Conservation (phyloP, 2,888 invertebrate species). For the Latheticus oryzae region DNA sequence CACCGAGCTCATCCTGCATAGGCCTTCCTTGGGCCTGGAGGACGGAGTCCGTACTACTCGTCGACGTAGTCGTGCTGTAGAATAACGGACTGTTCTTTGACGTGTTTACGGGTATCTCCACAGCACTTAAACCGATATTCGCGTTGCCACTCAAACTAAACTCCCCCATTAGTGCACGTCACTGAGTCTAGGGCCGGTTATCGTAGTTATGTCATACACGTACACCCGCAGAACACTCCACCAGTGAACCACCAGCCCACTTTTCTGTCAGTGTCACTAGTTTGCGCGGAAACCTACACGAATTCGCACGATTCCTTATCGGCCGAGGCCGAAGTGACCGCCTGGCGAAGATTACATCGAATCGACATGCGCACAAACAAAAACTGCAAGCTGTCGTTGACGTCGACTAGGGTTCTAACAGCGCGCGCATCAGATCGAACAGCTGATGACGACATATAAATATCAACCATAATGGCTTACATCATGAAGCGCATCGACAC, state of each 20-base stretch:
- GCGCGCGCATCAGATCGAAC: constrained; percentile 59
- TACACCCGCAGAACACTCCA: constrained; percentile 60
- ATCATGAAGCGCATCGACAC: constrained; percentile 35
- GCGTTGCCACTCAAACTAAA: constrained; percentile 66
- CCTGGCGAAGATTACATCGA: constrained; percentile 55
- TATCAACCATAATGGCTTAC: constrained; percentile 42
- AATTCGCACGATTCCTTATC: constrained; percentile 43
- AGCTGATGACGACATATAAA: constrained; percentile 59
- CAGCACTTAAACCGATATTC: constrained; percentile 65
- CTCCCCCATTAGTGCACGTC: constrained; percentile 66
- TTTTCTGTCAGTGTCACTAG: constrained; percentile 61
- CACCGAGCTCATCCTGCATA: constrained; percentile 66
- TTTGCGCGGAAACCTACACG: constrained; percentile 54
- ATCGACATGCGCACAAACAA: constrained; percentile 47
- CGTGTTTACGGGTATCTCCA: constrained; percentile 63
- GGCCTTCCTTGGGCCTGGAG: constrained; percentile 56
- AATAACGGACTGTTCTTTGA: constrained; percentile 57
- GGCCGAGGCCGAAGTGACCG: constrained; percentile 53
- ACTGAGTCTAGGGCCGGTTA: constrained; percentile 57
- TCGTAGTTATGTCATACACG: constrained; percentile 60
- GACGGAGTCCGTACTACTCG: constrained; percentile 50
- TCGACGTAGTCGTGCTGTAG: constrained; percentile 57
- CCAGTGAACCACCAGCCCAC: constrained; percentile 62
- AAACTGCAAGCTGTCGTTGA: constrained; percentile 36
- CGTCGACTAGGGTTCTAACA: constrained; percentile 33